Base-by-base conservation (phyloP, 2,797 vertebrate species). In the Anguilla marmorata region DNA sequence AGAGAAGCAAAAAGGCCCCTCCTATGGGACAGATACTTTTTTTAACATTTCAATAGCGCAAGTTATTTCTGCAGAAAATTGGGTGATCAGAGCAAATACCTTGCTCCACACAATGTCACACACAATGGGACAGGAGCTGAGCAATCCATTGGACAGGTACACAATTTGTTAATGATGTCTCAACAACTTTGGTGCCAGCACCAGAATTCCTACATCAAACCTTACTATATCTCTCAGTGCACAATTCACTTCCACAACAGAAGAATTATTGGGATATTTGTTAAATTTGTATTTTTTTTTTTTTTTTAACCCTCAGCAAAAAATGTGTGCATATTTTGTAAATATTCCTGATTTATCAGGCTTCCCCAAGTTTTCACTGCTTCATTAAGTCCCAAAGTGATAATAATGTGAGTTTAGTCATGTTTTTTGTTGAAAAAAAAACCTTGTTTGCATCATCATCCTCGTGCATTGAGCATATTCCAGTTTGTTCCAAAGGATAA, bases 191-290 rank as follows among this genome's bases (percentile, higher is more conserved):
- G 84, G 83, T 80, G 86, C 86, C 84, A 66, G 84, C 88, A 87
- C 74, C 86, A 84, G 85, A 89, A 90, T 74, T 88, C 86, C 85
- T 88, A 87, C n/a, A 86, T 85, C 66, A 86, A 33, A 88, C 76
- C 88, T n/a, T 37, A 11, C 27, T 14, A 30, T 21, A 82, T 82
- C 21, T 48, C 41, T 82, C 79, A 50, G 6, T 12, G 21, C n/a
- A 50, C 41, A 48, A 4, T n/a, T 48, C 41, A 48, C 24, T n/a
- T 48, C 24, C 37, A 48, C 7, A 50, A n/a, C 79, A 82, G 45
- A 50, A 45, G 45, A 82, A n/a, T 45, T 82, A 33, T 9, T 48
- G 41, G 1, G 79, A 24, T 50, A 48, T 82, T 7, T 24, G 79
- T 50, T 48, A 48, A 82, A 1, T 82, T 82, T 50, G 45, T 82